Percentiles rank a stretch among this genome's conserved stretches.
phyloP scores from a whole-genome alignment of 1,140 invertebrate species.

The Drosophila malerkotliana region DNA sequence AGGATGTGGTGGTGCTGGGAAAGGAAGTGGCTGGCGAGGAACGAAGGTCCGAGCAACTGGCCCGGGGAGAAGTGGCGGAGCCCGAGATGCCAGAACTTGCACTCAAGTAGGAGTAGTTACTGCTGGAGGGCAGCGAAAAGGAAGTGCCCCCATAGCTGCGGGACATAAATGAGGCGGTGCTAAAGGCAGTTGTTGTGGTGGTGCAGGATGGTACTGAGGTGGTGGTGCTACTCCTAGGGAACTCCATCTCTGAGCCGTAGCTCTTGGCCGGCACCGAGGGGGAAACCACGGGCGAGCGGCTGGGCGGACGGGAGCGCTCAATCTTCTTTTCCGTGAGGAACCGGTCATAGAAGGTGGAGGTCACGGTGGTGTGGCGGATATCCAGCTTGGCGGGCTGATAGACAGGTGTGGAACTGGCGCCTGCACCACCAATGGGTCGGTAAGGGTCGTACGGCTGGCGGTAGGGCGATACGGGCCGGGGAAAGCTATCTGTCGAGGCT shows the following conservation, averaged over 20 bases:
- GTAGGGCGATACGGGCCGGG: conserved; percentile 67
- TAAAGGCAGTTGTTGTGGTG: conserved; percentile 9
- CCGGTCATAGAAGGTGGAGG: conserved; percentile 83
- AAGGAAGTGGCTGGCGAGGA: conserved; percentile 4
- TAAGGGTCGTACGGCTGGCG: conserved; percentile 68
- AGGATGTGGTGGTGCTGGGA: conserved; percentile 8
- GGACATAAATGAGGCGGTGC: conserved; percentile 49
- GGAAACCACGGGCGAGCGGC: conserved; percentile 68
- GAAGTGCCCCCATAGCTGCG: conserved; percentile 50
- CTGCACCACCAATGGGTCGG: conserved; percentile 19
- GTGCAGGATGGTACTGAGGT: conserved; percentile 24
- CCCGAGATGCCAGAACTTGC: conserved; percentile 12
- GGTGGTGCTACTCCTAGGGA: conserved; percentile 19
- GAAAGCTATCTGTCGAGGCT: conserved; percentile 33
- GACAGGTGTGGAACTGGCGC: conserved; percentile 50
- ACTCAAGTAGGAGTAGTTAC: conserved; percentile 59
- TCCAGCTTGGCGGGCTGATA: conserved; percentile 79
- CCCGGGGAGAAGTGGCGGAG: background rate
- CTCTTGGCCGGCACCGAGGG: conserved; percentile 67
- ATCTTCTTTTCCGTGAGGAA: conserved; percentile 79
- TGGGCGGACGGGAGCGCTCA: conserved; percentile 67
- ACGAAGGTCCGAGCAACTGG: conserved; percentile 46
- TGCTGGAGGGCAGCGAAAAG: conserved; percentile 46
- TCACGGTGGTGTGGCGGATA: conserved; percentile 82
- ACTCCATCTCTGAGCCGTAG: conserved; percentile 47